Conservation (phyloP, 2,113 vertebrate genomes). For the Amia ocellicauda region DNA sequence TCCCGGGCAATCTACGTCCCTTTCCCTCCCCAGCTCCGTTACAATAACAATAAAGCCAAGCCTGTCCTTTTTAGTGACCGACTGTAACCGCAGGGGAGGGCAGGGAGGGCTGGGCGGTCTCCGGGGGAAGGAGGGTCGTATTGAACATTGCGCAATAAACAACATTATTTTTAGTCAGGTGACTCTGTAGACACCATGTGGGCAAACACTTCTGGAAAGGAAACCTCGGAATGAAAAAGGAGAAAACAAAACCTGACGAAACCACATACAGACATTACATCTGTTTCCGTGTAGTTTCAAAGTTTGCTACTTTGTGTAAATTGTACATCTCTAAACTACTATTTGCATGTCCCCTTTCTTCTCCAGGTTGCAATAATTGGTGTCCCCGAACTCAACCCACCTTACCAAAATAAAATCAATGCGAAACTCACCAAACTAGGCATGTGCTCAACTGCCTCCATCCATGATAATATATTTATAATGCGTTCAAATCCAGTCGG, state of each 20-base stretch:
- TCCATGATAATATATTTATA: no score
- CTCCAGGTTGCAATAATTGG: neutral
- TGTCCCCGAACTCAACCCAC: neutral
- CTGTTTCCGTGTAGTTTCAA: neutral
- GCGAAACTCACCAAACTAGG: neutral
- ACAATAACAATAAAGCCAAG: neutral
- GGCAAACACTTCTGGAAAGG: no score
- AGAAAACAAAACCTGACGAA: neutral
- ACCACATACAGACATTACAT: neutral
- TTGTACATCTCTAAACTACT: neutral
- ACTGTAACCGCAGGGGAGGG: no score
- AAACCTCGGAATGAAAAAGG: neutral
- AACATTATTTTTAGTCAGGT: neutral
- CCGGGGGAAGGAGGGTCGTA: no score
- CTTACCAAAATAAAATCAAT: neutral
- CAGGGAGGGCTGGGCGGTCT: no score
- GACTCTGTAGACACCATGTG: neutral
- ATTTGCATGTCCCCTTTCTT: neutral
- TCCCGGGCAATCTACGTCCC: slow-evolving; percentile 3
- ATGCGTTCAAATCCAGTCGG: no score
- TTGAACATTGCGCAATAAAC: neutral
- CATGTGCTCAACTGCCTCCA: no score
- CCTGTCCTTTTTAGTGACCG: neutral
- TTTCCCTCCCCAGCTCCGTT: neutral
- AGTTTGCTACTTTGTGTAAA: neutral